Evolutionary conservation across 1,140 invertebrate species (phyloP).

Genomic region (Oscheius sp.): DNA sequence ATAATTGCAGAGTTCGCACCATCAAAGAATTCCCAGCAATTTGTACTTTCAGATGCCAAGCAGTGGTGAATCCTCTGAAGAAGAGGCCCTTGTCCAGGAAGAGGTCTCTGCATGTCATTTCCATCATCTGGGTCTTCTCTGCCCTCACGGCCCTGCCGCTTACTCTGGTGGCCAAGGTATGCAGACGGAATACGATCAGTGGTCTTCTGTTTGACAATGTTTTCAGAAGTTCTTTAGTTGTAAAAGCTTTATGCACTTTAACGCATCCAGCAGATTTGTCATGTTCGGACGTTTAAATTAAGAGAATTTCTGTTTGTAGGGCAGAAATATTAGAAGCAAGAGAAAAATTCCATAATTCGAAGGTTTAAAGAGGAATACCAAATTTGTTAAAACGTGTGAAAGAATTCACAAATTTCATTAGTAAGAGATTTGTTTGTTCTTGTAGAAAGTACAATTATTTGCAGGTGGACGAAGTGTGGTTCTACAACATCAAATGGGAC

Average conservation of each 20-base stretch:
- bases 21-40: not conserved
- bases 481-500: constrained; percentile 7
- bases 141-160: constrained; percentile 37
- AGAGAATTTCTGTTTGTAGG: no score
- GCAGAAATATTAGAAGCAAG: no score
- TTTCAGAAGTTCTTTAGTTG: no score
- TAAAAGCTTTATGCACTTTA: no score
- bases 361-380: not conserved
- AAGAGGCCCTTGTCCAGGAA: constrained; percentile 77
- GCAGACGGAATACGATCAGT: no score
- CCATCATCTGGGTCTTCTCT: constrained; percentile 72
- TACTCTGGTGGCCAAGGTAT: constrained; percentile 22
- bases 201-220: no score
- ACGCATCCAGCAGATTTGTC: no score
- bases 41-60: constrained; percentile 73
- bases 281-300: no score
- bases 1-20: not conserved
- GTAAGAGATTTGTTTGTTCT: not conserved
- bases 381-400: no score
- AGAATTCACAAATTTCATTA: no score
- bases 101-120: constrained; percentile 73
- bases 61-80: constrained; percentile 79
- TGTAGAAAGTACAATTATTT: not conserved
- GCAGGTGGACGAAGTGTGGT: not conserved
- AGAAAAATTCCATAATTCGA: no score